Percentiles rank a stretch among this genome's conserved stretches.
Evolutionary conservation across 2,797 vertebrate species (phyloP).

Genomic region (Mycteria americana): DNA sequence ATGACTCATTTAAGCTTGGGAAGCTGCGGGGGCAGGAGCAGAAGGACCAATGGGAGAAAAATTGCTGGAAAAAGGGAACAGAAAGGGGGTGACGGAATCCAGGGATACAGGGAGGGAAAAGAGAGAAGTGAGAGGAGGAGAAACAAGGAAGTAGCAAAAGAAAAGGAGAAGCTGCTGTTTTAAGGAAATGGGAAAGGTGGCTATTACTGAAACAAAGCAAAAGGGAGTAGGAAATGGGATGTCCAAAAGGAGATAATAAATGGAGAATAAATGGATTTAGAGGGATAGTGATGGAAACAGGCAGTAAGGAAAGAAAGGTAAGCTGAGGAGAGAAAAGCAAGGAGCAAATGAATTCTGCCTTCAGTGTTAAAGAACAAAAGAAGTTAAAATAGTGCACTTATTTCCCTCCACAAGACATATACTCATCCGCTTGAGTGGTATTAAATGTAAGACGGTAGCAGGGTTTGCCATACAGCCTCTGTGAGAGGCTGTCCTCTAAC

Average conservation of each 20-base stretch:
- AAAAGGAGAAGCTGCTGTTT: slow-evolving; percentile 21
- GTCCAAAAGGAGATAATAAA: neutral
- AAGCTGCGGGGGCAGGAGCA: neutral
- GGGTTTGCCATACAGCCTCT: neutral
- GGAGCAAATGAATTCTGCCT: neutral
- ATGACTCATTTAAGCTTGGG: neutral
- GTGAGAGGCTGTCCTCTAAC: neutral
- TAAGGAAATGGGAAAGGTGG: neutral
- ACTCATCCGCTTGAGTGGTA: neutral
- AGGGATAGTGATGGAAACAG: neutral
- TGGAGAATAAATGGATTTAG: neutral
- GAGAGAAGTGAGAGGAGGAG: slow-evolving; percentile 10
- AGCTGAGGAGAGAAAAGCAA: neutral
- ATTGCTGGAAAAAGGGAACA: neutral
- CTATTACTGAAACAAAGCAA: neutral
- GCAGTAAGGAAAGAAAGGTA: neutral
- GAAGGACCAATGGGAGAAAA: neutral
- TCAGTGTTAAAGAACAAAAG: neutral
- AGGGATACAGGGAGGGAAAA: neutral
- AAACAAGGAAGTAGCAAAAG: slow-evolving; percentile 1
- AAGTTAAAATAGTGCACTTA: neutral
- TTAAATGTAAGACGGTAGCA: neutral
- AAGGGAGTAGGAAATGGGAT: neutral
- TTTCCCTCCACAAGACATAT: neutral
- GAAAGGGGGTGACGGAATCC: neutral